Evolutionary conservation across 2,113 vertebrate species (phyloP), one percentile per base, ranked within the genome.

Genomic region (Gasterosteus aculeatus): DNA sequence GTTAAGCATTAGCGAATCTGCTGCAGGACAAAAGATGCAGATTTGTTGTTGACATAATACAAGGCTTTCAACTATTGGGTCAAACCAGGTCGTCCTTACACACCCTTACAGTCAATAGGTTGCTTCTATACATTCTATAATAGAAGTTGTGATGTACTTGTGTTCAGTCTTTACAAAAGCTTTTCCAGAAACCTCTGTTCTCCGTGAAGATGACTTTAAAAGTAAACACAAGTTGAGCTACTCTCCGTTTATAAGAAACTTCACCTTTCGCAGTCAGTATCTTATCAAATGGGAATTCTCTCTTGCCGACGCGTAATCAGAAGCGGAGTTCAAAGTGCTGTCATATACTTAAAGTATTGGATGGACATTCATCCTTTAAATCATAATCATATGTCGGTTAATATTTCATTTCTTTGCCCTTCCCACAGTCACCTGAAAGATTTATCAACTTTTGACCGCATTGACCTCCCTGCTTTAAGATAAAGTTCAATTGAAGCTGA

Each of bases 321-420:
- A 76, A 53, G 61, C 19, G 80, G 64, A 72, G 89, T 88, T 87
- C 90, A 93, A 93, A 90, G 90, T 89, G 73, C 92, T 81, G 60
- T 75, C 80, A 67, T 88, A 79, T 82, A 80, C 77, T 84, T 74
- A 73, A 57, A 81, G 72, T 86, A 80, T 65, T 77, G 58, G 77
- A 61, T 29, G 73, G 44, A 60, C 33, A 72, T 86, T 87, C 22
- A 44, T n/a, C 12, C 80, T 87, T 72, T 79, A 81, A 69, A 49
- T 73, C 72, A 68, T 82, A 75, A 72, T 90, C 85, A 62, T 72
- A 66, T 53, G 4, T 65, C 75, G 80, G 91, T 93, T 87, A 92
- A 90, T 90, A 47, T 92, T 92, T 92, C 78, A 91, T 93, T 83
- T 78, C 18, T 5, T 46, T 69, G 80, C 58, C 87, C 83, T 85